phyloP scores from a whole-genome alignment of 2,888 invertebrate genomes.

The Diloba caeruleocephala region DNA sequence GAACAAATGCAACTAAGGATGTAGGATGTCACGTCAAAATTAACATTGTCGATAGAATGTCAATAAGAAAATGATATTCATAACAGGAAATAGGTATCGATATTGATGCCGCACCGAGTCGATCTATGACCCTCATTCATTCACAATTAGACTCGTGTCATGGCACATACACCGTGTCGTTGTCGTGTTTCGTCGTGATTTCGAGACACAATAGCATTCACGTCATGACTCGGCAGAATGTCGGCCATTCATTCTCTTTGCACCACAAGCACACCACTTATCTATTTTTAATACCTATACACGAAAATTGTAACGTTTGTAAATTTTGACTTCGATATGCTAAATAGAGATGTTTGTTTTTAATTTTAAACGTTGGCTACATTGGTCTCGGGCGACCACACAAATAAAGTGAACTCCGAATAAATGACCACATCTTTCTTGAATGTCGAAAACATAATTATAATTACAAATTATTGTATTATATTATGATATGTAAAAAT shows the following conservation, averaged over 20 bases:
- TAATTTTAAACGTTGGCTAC: too few species aligned
- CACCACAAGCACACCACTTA: conserved; percentile 50
- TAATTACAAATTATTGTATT: too few species aligned
- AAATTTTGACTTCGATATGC: not conserved
- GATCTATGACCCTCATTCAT: conserved; percentile 87
- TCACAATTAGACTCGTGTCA: conserved; percentile 84
- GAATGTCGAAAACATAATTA: too few species aligned
- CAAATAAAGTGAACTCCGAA: too few species aligned
- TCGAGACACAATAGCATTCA: conserved; percentile 85
- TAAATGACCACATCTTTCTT: too few species aligned
- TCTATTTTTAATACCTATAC: conserved; percentile 47
- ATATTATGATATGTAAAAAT: too few species aligned
- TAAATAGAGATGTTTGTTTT: not conserved
- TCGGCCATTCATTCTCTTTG: conserved; percentile 79
- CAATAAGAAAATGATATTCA: conserved; percentile 65
- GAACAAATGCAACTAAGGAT: conserved; percentile 34
- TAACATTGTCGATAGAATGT: conserved; percentile 32
- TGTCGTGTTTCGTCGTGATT: conserved; percentile 80
- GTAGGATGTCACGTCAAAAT: conserved; percentile 50
- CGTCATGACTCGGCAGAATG: conserved; percentile 83
- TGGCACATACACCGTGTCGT: conserved; percentile 65
- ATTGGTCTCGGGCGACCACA: too few species aligned
- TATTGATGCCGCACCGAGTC: conserved; percentile 67
- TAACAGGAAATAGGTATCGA: conserved; percentile 78
- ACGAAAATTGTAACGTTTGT: conserved; percentile 44